Evolutionary conservation across 2,113 vertebrate genomes (phyloP), one percentile per base, ranked within the genome.

Genomic region (Grantiella picta): DNA sequence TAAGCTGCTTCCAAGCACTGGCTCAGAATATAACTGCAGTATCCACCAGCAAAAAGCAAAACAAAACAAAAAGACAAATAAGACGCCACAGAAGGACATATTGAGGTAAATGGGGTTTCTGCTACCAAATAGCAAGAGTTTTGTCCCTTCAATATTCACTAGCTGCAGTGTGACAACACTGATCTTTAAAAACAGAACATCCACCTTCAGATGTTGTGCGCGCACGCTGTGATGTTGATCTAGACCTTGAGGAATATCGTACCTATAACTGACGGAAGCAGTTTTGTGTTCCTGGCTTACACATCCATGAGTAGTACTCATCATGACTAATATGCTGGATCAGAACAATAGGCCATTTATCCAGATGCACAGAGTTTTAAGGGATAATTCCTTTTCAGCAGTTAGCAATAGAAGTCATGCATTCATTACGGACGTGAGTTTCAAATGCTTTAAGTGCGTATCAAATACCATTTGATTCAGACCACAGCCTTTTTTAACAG

Each of bases 1-100:
- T 59, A 92, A 89, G 89, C 70, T 15, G 49, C 81, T 93, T 95
- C 90, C 78, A 95, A 93, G 96, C 95, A 76, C 66, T 76, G 85
- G 64, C 92, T 95, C 63, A 70, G 78, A 89, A 64, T 10, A 54
- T 64, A 89, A 89, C 63, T 42, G 45, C 88, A 90, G 75, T 6
- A 86, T 42, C 66, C 53, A 28, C 73, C 35, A 95, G 86, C 90
- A 50, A 77, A 94, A 96, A 94, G 79, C 86, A 64, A 90, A 93
- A 59, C n/a, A 22, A 33, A 22, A 27, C 35, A 49, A 82, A 56
- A 28, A 44, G 29, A 53, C 36, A 79, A 80, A 11, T 35, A 89
- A 40, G 13, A 76, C 81, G 23, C 53, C 84, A 91, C 82, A 81
- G 70, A 79, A 93, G 77, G 92, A 95, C 72, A 28, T 29, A 36